phyloP scores from a whole-genome alignment of 2,797 vertebrate species.

The Mormyrus hasselquistii region DNA sequence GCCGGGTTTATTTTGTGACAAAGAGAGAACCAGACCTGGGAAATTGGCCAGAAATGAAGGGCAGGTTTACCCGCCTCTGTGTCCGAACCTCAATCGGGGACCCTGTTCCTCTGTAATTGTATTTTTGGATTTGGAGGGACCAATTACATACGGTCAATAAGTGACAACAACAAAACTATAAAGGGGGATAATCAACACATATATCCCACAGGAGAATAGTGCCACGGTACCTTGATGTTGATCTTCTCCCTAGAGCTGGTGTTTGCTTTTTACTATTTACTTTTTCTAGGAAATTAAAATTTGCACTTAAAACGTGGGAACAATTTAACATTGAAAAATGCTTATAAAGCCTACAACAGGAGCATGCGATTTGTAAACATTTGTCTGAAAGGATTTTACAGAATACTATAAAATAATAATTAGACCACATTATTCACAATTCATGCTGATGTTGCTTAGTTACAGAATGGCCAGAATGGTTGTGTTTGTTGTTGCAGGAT shows the following conservation, averaged over 20 bases:
- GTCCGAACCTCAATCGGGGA: background rate
- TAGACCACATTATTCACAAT: background rate
- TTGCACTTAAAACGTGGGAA: background rate
- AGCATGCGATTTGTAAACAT: background rate
- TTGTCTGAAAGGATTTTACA: background rate
- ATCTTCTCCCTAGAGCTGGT: background rate
- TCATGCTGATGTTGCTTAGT: background rate
- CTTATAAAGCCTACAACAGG: background rate
- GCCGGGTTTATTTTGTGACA: background rate
- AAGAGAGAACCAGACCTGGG: background rate
- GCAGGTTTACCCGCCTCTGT: background rate
- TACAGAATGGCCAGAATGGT: background rate
- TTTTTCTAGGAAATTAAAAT: background rate
- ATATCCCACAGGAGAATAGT: background rate
- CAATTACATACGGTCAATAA: background rate
- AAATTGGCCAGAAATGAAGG: background rate
- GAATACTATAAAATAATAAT: background rate
- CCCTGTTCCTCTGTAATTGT: background rate
- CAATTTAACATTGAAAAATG: background rate
- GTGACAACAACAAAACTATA: background rate
- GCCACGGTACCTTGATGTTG: background rate
- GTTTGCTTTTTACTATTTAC: background rate
- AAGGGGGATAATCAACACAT: background rate
- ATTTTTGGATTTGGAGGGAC: background rate
- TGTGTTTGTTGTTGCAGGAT: background rate